Evolutionary conservation across 2,888 invertebrate species (phyloP).

Genomic region (Erebia aethiops): DNA sequence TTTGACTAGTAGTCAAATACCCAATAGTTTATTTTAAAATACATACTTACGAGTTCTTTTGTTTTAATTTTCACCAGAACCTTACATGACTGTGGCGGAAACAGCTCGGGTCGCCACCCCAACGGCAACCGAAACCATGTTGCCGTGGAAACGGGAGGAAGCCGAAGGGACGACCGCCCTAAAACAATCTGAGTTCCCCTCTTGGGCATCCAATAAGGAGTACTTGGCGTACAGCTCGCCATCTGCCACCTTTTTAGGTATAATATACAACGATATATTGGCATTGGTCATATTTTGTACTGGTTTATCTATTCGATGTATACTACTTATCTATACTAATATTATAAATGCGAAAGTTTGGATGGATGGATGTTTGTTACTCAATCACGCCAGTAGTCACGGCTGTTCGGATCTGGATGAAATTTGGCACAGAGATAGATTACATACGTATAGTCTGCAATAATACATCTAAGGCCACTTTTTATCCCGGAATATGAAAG

Average conservation of each 20-base stretch:
- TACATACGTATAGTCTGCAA: no score
- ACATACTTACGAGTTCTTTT: not conserved
- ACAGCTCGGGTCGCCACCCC: conserved; percentile 91
- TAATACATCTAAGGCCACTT: no score
- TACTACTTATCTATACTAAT: no score
- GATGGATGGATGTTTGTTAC: no score
- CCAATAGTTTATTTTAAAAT: no score
- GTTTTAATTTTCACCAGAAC: conserved; percentile 48
- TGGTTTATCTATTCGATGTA: no score
- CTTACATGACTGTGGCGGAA: conserved; percentile 82
- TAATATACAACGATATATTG: not conserved
- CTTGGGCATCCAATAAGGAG: conserved; percentile 97
- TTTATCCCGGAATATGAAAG: no score
- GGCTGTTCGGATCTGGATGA: no score
- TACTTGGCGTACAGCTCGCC: conserved; percentile 96
- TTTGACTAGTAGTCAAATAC: no score
- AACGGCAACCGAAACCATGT: conserved; percentile 93
- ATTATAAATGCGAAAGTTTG: no score
- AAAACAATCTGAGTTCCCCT: conserved; percentile 94
- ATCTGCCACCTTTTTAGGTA: conserved; percentile 95
- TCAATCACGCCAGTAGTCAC: no score
- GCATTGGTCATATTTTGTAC: not conserved
- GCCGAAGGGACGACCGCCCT: conserved; percentile 86
- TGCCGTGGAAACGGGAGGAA: conserved; percentile 96
- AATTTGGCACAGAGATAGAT: no score